phyloP scores from a whole-genome alignment of 2,888 invertebrate species.

The Cheiracanthium punctorium region DNA sequence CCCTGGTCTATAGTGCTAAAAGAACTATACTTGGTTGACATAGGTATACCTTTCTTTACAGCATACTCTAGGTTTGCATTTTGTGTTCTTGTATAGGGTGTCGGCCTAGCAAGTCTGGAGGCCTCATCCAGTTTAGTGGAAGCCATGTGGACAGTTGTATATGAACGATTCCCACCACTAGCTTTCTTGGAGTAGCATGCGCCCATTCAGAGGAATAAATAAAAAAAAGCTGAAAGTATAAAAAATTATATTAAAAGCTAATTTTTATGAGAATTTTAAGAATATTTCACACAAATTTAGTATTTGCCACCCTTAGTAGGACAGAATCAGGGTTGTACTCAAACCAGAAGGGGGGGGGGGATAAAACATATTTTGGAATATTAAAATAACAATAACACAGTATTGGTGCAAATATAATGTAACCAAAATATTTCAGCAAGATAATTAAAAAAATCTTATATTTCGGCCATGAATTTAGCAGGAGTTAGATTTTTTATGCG shows the following conservation, averaged over 20 bases:
- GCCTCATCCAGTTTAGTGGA: conserved; percentile 67
- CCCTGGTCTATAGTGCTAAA: conserved; percentile 28
- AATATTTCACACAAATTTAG: no score
- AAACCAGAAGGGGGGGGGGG: no score
- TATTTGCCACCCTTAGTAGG: no score
- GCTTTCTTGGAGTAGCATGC: conserved; percentile 70
- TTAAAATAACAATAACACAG: no score
- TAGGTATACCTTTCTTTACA: conserved; percentile 44
- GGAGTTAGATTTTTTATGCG: no score
- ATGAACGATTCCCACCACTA: conserved; percentile 61
- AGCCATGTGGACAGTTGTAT: conserved; percentile 66
- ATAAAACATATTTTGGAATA: no score
- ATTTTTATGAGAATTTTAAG: no score
- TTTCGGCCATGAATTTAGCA: no score
- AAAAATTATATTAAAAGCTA: not conserved
- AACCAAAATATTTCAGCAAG: no score
- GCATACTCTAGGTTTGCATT: conserved; percentile 55
- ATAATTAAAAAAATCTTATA: no score
- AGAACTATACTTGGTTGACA: conserved; percentile 46
- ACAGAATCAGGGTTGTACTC: no score
- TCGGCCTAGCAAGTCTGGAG: conserved; percentile 59
- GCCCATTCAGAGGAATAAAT: conserved; percentile 67
- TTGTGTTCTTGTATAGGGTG: conserved; percentile 57
- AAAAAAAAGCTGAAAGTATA: conserved; percentile 34
- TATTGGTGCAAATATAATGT: no score